Percentiles rank a stretch among this genome's conserved stretches.
These are phyloP conservation scores for Otolemur garnettii DNA, from an alignment of 2,113 vertebrate species.

Conservation along the genomic window DNA sequence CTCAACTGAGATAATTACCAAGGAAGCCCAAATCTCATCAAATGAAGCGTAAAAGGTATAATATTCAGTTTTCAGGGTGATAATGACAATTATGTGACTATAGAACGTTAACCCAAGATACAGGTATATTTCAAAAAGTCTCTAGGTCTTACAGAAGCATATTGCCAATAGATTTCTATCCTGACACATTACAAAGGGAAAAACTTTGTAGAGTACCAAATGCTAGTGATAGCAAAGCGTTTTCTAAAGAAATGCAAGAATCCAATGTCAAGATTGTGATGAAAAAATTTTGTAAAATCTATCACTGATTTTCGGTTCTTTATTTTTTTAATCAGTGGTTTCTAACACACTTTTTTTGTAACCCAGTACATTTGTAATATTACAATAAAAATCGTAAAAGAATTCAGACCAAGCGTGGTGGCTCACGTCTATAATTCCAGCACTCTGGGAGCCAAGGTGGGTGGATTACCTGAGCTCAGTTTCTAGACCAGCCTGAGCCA, in stretches of 20 bases:
- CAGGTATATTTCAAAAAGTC: conserved; percentile 47
- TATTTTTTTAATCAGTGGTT: not conserved
- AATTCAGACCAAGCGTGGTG: no score
- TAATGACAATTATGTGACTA: conserved; percentile 19
- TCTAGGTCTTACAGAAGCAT: conserved; percentile 11
- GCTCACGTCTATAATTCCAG: no score
- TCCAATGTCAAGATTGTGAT: not conserved
- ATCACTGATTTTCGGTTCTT: not conserved
- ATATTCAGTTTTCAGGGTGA: not conserved
- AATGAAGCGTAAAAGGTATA: conserved; percentile 48
- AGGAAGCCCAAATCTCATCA: conserved; percentile 1
- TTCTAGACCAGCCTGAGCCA: no score
- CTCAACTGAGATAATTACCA: conserved; percentile 29
- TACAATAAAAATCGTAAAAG: not conserved
- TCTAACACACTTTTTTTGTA: not conserved
- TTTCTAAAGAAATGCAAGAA: not conserved
- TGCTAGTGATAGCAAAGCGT: not conserved
- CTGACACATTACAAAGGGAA: not conserved
- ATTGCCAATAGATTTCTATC: conserved; percentile 22
- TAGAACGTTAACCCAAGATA: conserved; percentile 41
- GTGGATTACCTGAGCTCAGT: no score
- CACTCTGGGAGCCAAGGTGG: no score
- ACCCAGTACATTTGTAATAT: not conserved
- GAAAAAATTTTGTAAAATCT: not conserved
- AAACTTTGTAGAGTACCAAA: not conserved